A percentile compares a stretch with the other conserved stretches of the same genome.
These are phyloP conservation scores for Tenrec ecaudatus DNA, from an alignment of 2,113 vertebrate genomes.

Conservation along the genomic window DNA sequence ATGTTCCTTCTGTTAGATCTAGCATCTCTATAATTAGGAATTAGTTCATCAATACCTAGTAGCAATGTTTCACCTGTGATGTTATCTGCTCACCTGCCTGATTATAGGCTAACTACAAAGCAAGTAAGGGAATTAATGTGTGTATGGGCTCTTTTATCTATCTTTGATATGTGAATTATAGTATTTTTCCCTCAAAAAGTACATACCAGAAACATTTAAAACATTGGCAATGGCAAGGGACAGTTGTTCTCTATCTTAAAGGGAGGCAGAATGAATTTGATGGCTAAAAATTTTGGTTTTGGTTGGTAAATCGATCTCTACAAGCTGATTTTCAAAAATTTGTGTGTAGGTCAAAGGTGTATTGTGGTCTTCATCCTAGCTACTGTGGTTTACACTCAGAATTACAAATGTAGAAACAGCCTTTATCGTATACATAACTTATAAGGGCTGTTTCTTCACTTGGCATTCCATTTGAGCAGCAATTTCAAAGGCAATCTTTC, in stretches of 20 bases:
- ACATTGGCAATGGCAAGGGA: too few relatives aligned
- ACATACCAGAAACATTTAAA: too few relatives aligned
- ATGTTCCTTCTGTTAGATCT: neutral
- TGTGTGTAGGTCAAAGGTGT: conserved; percentile 18
- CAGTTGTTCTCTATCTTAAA: too few relatives aligned
- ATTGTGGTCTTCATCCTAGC: conserved; percentile 63
- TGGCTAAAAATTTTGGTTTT: too few relatives aligned
- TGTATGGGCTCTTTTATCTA: neutral
- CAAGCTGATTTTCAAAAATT: conserved; percentile 31
- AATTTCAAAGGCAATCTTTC: conserved; percentile 26
- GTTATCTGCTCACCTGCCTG: neutral
- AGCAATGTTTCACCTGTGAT: neutral
- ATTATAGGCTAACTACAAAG: neutral
- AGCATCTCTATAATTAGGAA: neutral
- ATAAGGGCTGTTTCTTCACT: conserved; percentile 64
- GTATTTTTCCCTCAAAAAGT: neutral
- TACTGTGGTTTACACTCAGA: conserved; percentile 62
- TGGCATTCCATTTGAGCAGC: conserved; percentile 64
- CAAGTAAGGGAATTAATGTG: neutral
- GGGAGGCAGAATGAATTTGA: too few relatives aligned
- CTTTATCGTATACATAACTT: too few relatives aligned
- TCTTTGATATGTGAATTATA: neutral
- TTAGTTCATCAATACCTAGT: too few relatives aligned
- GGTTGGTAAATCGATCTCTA: neutral
- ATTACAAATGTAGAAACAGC: conserved; percentile 55